A percentile compares a stretch with the other conserved stretches of the same genome.
Conservation (phyloP, 2,113 vertebrate species). For the Pseudopodoces humilis region DNA sequence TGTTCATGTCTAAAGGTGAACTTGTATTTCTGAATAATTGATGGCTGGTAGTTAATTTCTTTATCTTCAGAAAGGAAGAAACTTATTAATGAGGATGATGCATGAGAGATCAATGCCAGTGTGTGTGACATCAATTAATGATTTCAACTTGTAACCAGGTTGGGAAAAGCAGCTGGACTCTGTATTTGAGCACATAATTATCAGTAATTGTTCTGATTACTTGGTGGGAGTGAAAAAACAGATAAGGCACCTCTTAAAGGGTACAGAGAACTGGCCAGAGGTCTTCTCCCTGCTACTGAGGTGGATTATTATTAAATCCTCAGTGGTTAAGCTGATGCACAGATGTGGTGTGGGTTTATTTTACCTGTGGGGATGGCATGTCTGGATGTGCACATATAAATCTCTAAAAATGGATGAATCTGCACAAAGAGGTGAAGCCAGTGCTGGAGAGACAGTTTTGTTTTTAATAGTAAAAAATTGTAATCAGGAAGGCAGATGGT, state of each 20-base stretch:
- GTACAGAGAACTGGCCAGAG: not conserved
- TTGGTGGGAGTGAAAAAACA: not conserved
- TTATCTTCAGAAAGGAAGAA: slow-evolving; percentile 60
- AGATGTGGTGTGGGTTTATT: not conserved
- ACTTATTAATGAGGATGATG: slow-evolving; percentile 71
- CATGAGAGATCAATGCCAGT: slow-evolving; percentile 64
- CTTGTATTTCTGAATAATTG: slow-evolving; percentile 71
- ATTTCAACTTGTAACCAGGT: slow-evolving; percentile 64
- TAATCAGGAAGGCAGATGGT: not conserved
- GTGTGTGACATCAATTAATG: slow-evolving; percentile 75
- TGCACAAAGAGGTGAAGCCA: not conserved
- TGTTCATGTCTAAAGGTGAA: slow-evolving; percentile 67
- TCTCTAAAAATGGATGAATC: not conserved
- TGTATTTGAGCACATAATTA: slow-evolving; percentile 43
- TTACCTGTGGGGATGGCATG: not conserved
- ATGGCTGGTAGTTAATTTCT: slow-evolving; percentile 63
- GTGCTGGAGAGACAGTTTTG: not conserved
- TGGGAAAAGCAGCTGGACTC: slow-evolving; percentile 67
- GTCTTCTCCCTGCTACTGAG: not conserved
- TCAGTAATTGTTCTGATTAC: slow-evolving; percentile 26
- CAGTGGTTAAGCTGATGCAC: not conserved
- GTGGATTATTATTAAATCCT: not conserved
- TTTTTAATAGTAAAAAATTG: not conserved
- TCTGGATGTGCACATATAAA: rapidly evolving
- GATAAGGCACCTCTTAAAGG: not conserved